Conservation (phyloP, 2,797 vertebrate genomes). For the Erpetoichthys calabaricus region DNA sequence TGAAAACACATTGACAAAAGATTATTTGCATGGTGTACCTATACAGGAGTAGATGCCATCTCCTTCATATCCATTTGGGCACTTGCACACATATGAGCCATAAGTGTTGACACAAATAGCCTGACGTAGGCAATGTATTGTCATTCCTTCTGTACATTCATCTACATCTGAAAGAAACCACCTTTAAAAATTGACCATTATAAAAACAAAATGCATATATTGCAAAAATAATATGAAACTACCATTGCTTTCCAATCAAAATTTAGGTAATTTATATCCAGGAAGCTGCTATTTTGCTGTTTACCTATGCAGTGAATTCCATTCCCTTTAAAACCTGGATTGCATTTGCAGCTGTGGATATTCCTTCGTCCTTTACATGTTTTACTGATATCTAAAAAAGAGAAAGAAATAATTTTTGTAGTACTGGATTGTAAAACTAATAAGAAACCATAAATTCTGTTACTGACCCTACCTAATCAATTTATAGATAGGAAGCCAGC, state of each 20-base stretch:
- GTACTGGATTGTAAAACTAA: no score
- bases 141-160: conserved; percentile 11
- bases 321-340: conserved; percentile 13
- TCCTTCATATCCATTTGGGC: conserved; percentile 15
- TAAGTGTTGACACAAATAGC: conserved; percentile 12
- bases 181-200: neutral
- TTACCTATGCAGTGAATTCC: conserved; percentile 20
- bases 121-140: conserved; percentile 6
- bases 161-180: conserved; percentile 13
- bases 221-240: neutral
- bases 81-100: conserved; percentile 15
- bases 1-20: no score
- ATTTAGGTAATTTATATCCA: no score
- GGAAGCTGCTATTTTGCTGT: neutral
- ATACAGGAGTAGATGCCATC: conserved; percentile 15
- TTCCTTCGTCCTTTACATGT: conserved; percentile 2
- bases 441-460: no score
- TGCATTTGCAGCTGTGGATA: conserved; percentile 11
- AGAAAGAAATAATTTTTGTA: no score
- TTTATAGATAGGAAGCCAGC: no score
- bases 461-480: neutral
- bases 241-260: neutral
- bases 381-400: conserved; percentile 15
- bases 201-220: neutral
- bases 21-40: conserved; percentile 5